Evolutionary conservation across 1,140 invertebrate genomes (phyloP), one percentile per base, ranked within the genome.

Genomic region (Cecropterus lyciades): DNA sequence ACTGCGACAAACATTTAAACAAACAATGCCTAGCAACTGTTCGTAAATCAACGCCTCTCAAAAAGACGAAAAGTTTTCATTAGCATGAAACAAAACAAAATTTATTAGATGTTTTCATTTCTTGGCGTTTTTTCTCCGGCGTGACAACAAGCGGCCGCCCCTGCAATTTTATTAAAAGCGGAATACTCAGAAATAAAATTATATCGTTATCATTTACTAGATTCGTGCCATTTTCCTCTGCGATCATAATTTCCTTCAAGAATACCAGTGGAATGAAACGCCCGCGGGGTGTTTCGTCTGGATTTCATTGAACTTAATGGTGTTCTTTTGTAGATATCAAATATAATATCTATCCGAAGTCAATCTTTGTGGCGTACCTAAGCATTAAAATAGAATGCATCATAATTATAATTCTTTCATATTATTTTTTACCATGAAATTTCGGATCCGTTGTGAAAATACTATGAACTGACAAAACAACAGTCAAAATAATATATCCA

Each of bases 81-180:
- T 67, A 64, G 33, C 46, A 46, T 48, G 17, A 55, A 65, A 73
- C 65, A 70, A 73, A 67, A 73, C 71, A 69, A 69, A 69, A 70
- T 72, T 69, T 72, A 72, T 73, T 67, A 73, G 52, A 73, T 57
- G 40, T 69, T 73, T 67, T 65, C 66, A 64, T 57, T 56, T 64
- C 70, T 56, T 69, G 64, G 67, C 67, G 42, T 64, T 64, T 53
- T 48, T 65, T 40, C 52, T 49, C 57, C 40, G 17, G 45, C 56
- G 42, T 55, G 40, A 69, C 59, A 59, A 55, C 57, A 55, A 45
- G 37, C 17, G 40, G 33, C 17, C 20, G 45, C 27, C 55, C 30
- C 20, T 52, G 15, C 53, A 65, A 69, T 49, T 72, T 65, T 65
- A 67, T 48, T 68, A 62, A 64, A 65, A 65, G 56, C 49, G 51